Conservation (phyloP, 2,797 vertebrate genomes). For the Brachyrhaphis roseni region DNA sequence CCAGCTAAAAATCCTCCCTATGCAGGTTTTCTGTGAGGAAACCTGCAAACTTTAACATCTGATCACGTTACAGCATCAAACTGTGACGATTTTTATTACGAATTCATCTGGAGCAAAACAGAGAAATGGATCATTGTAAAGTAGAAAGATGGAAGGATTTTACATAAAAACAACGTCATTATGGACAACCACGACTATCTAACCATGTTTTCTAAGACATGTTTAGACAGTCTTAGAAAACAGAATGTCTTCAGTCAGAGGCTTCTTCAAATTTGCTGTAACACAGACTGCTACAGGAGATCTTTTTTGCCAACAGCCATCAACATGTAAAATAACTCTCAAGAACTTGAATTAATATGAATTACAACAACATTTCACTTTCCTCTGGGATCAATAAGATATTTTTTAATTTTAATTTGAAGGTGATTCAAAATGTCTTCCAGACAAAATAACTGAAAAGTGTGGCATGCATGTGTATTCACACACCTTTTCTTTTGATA, state of each 20-base stretch:
- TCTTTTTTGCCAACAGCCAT: too few relatives aligned
- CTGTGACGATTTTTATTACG: neutral
- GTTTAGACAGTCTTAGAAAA: neutral
- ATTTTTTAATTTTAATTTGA: too few relatives aligned
- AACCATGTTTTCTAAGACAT: neutral
- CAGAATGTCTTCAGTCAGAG: neutral
- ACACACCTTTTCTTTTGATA: neutral
- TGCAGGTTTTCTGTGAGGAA: neutral
- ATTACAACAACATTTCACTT: too few relatives aligned
- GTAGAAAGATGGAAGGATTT: neutral
- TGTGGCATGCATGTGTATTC: neutral
- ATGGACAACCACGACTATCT: too few relatives aligned
- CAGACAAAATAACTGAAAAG: too few relatives aligned
- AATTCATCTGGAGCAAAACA: neutral
- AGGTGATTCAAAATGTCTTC: too few relatives aligned
- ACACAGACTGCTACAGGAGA: too few relatives aligned
- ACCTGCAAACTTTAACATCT: neutral
- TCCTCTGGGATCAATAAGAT: too few relatives aligned
- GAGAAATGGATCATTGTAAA: neutral
- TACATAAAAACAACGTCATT: too few relatives aligned
- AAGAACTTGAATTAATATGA: too few relatives aligned
- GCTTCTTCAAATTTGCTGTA: too few relatives aligned
- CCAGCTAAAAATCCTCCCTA: neutral
- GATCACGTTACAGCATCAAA: neutral
- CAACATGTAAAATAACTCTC: too few relatives aligned